Base-by-base conservation (phyloP, 2,113 vertebrate species). In the Regulus satrapa region DNA sequence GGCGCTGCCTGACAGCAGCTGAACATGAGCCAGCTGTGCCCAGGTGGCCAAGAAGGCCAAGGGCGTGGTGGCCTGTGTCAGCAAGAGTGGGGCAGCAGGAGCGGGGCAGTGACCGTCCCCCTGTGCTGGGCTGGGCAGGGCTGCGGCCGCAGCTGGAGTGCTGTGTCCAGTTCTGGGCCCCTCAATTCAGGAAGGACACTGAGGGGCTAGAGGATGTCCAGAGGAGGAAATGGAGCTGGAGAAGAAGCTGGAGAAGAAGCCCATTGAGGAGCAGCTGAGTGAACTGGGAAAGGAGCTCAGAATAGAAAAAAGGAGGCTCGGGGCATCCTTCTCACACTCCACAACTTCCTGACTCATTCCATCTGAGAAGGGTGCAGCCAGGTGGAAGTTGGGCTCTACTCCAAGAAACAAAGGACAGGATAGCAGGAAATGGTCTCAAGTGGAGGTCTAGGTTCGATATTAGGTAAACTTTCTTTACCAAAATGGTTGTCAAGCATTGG, bases 91-190 rank as follows among this genome's bases (percentile, higher is more conserved):
- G 28, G 54, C 41, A 75, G 48, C 32, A 45, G 62, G 36, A 56
- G 19, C 9, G 49, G 8, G n/a, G 32, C 71, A 52, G 43, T 14
- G 48, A 38, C 4, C 1, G 0, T 28, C 1, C 9, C 7, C 31
- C 5, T 48, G 61, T n/a, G n/a, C n/a, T n/a, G n/a, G n/a, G 28
- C 59, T 61, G 8, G 15, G 40, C 45, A 41, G 1, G 0, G 4
- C 3, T n/a, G 40, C 6, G 6, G 40, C 12, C 2, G 0, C 48
- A 34, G 4, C 41, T 34, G 0, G 0, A 43, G 10, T 18, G 28
- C 48, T 49, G 38, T 12, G n/a, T n/a, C 17, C 52, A 61, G 5
- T 9, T 41, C 3, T 56, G 43, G 28, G 49, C 14, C 9, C 14
- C 28, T 52, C 5, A 24, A 1, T 18, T n/a, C 8, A 24, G n/a